Base-by-base conservation (phyloP, 2,113 vertebrate species). In the Anolis sagrei region DNA sequence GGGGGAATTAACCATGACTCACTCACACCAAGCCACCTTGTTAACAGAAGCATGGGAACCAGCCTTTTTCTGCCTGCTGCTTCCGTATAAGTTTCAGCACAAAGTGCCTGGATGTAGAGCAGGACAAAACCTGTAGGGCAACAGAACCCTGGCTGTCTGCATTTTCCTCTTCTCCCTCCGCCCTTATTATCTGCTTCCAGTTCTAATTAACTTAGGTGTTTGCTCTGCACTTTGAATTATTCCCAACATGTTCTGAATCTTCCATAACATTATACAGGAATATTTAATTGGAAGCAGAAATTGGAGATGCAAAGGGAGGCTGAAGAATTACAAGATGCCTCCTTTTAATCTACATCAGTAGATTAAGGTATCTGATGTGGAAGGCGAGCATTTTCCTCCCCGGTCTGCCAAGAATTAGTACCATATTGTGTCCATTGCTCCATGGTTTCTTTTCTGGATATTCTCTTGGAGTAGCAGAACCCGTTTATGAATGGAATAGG, bases 1-100 rank as follows among this genome's bases (percentile, higher is more conserved):
- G 61, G 90, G 85, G 86, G 87, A 89, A 87, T 73, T 25, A 73
- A 66, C 18, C 83, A 18, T 73, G n/a, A 64, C 61, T 36, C 29
- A 48, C 69, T 25, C 73, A 48, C 75, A 79, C 85, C 0, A 0
- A 66, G 29, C 36, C 69, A 70, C n/a, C 62, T 77, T 75, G 84
- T n/a, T 77, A 68, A 80, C 64, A 87, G 86, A 5, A 16, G 36
- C 79, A 48, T 48, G 80, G 84, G 76, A 84, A 78, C 49, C 79
- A 68, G 54, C 27, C 82, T 88, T 73, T 29, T 77, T 77, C 19
- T 0, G 7, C 0, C 7, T n/a, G 25, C 76, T 64, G 49, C 3
- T 54, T 76, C 51, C 32, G 29, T 25, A 32, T 19, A 21, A 11
- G 10, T 44, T 68, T 68, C 32, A 51, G 64, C 7, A 62, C 29